A percentile compares a stretch with the other conserved stretches of the same genome.
These are phyloP conservation scores for Hyposmocoma kahamanoa DNA, from an alignment of 1,140 invertebrate genomes.

Conservation along the genomic window DNA sequence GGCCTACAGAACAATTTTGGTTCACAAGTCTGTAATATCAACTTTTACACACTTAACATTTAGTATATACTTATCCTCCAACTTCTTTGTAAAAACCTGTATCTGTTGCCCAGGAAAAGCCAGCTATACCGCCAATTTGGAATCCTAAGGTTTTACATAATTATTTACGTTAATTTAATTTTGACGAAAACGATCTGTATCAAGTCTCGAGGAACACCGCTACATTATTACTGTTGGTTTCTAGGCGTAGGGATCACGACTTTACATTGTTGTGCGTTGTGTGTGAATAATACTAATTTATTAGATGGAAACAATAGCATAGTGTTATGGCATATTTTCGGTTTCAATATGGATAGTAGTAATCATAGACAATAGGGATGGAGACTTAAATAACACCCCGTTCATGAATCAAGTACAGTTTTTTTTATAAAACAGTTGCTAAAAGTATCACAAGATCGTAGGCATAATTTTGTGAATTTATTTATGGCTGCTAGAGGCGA, in stretches of 20 bases:
- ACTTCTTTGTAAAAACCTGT: conserved; percentile 17
- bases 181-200: background rate
- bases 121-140: conserved; percentile 12
- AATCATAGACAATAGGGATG: conserved; percentile 15
- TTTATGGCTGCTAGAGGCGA: background rate
- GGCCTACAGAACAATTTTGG: conserved; percentile 27
- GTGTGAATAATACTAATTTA: background rate
- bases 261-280: conserved; percentile 12
- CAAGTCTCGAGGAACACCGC: conserved; percentile 12
- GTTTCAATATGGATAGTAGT: conserved; percentile 18
- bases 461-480: background rate
- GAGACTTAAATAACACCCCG: background rate
- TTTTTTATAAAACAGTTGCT: background rate
- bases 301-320: conserved; percentile 7
- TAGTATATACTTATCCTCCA: conserved; percentile 5
- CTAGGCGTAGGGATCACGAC: conserved; percentile 20
- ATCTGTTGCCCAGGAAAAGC: conserved; percentile 9
- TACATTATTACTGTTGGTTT: conserved; percentile 13
- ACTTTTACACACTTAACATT: conserved; percentile 20
- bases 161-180: background rate
- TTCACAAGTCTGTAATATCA: conserved; percentile 33
- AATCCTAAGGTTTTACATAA: conserved; percentile 10
- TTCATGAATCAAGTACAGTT: background rate
- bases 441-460: background rate
- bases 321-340: conserved; percentile 18